Base-by-base conservation (phyloP, 2,888 invertebrate genomes). In the Ichneumon xanthorius region DNA sequence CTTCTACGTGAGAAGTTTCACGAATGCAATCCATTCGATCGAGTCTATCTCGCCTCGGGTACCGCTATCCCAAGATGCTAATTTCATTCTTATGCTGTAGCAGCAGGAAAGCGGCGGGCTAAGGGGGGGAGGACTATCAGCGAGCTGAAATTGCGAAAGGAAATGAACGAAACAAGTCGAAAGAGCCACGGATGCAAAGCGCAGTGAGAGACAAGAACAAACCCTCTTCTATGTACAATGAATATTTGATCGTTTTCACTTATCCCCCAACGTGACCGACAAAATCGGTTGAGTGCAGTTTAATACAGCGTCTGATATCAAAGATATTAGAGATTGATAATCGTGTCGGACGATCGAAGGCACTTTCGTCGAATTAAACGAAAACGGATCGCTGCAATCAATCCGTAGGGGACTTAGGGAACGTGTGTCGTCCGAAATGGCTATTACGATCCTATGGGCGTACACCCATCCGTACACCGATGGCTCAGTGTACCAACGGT, bases 1-100 rank as follows among this genome's bases (percentile, higher is more conserved):
- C 70, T 87, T 76, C 86, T 88, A 90, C 91, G 90, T 90, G 90
- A 91, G 87, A 72, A 80, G 90, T 88, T 85, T 90, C 80, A 70
- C 84, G 86, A 88, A 90, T 89, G 87, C 87, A 88, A 87, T 86
- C 82, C 83, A 84, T 87, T 84, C 76, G 77, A 88, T 88, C 88
- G 84, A 78, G 71, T 84, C 73, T 75, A 55, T 79, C 79, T 11
- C 75, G 79, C 79, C 67, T 67, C 16, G 53, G 75, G 65, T 79
- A 40, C 40, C 63, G 75, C 73, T 71, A 79, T 65, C 53, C 70
- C 53, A 33, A 80, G 72, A 87, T 86, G 86, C 84, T 87, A 88
- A 87, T 87, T 86, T 82, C 79, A 82, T 86, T 80, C 83, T 77
- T 73, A 77, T 63, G 26, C 73, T n/a, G 26, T n/a, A 45, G 5